Base-by-base conservation (phyloP, 2,113 vertebrate species). In the Antigone vipio region DNA sequence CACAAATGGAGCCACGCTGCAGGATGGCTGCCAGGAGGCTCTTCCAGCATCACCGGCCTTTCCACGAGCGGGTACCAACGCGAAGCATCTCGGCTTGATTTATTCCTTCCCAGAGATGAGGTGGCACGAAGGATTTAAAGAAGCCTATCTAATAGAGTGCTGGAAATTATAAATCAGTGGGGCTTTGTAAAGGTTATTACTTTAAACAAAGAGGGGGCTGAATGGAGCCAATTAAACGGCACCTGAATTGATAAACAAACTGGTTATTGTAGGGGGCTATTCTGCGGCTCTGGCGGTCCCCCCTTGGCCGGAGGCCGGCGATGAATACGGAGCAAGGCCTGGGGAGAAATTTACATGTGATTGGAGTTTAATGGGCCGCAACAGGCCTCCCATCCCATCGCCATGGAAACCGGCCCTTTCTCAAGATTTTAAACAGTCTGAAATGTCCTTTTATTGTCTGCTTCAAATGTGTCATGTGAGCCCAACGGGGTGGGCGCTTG, bases 171-270 rank as follows among this genome's bases (percentile, higher is more conserved):
- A 99, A 99, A 99, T 98, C 98, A 98, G 97, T 73, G 92, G 95
- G 77, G 95, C 97, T 98, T 99, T 98, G 98, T 98, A 93, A 97
- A 98, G 98, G 97, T 89, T 97, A 98, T 98, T 98, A 97, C 98
- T 98, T 98, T 98, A 98, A 98, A 99, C 98, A 99, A 99, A 99
- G 97, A 95, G 2, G 19, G 81, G 60, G 95, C 96, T 93, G 98
- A 98, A 98, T 98, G 98, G 98, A 98, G 98, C 97, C 98, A 98
- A 99, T 99, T 99, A 99, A 99, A 99, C 96, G 97, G 98, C 98
- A 98, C 98, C 98, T 98, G 98, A 99, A 98, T 98, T 98, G 98
- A 98, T 98, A 98, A 98, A 99, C 99, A 98, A 99, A 99, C 98
- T 98, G 98, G 98, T 99, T 98, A 98, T 99, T 99, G 98, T 99